Base-by-base conservation (phyloP, 2,797 vertebrate species). In the Protosalanx chinensis region DNA sequence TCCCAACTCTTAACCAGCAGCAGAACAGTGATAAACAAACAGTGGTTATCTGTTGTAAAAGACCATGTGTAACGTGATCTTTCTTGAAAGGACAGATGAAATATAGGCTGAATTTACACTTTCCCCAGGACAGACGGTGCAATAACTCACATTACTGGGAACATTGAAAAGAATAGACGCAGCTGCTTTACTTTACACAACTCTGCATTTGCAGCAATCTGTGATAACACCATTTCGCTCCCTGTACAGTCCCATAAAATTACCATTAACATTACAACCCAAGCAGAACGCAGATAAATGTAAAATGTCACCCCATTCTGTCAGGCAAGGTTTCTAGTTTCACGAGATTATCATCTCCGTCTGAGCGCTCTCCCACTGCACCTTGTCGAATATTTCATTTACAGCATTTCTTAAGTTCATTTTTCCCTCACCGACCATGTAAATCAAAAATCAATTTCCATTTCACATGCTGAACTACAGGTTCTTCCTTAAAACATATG, bases 401-500 rank as follows among this genome's bases (percentile, higher is more conserved):
- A 96, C 95, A 96, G 95, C 94, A 93, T 96, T 95, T 95, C 93
- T 94, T 96, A 96, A 97, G 95, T 97, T 98, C 95, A 97, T 97
- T 96, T 96, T 96, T 95, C 95, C 95, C 94, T 95, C 94, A 94
- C 94, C 96, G 95, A 95, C 96, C 96, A 98, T 97, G 96, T 97
- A 98, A 97, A 98, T 98, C 95, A 96, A 95, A 96, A 97, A 98
- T 98, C 96, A 98, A 98, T 98, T 99, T 96, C 96, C 95, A 97
- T 98, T 98, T 97, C 94, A 95, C 96, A 95, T 94, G 93, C 94
- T 95, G 94, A 94, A 95, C 92, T 96, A 94, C 93, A 93, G 94
- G 95, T 94, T 95, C 94, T 93, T 93, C 93, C 93, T 95, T 94
- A 95, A 95, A 95, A 93, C 94, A 88, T 88, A 86, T 89, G 89